Conservation (phyloP, 2,113 vertebrate genomes). For the Cebidichthys violaceus region DNA sequence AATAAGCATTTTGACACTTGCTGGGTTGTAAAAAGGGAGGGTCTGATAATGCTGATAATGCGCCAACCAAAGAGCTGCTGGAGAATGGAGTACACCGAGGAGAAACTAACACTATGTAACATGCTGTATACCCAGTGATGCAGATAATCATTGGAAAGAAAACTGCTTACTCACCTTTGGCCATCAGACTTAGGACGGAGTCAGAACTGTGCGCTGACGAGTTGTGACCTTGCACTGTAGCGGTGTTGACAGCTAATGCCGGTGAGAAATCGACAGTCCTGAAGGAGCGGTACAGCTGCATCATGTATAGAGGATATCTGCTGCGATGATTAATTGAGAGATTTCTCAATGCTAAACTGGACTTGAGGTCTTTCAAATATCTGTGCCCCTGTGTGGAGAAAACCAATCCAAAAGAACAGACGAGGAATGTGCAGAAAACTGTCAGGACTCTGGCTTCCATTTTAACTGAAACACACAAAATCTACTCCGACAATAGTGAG, state of each 20-base stretch:
- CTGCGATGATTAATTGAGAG: slow-evolving; percentile 31
- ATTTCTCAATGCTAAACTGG: slow-evolving; percentile 42
- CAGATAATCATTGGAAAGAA: not conserved
- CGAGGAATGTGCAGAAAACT: slow-evolving; percentile 21
- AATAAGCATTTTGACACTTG: slow-evolving; percentile 83
- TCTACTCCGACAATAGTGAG: not conserved
- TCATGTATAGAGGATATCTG: slow-evolving; percentile 86
- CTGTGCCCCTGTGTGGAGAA: slow-evolving; percentile 2
- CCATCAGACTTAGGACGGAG: slow-evolving; percentile 85
- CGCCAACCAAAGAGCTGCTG: slow-evolving; percentile 38
- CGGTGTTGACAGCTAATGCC: slow-evolving; percentile 29
- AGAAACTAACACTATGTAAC: slow-evolving; percentile 20
- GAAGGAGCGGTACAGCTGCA: slow-evolving; percentile 87
- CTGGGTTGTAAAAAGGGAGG: slow-evolving; percentile 76
- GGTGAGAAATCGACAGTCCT: slow-evolving; percentile 38
- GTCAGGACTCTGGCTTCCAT: slow-evolving; percentile 56
- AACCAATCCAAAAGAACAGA: slow-evolving; percentile 30
- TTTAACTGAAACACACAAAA: slow-evolving; percentile 22
- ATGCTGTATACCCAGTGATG: not conserved
- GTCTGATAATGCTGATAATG: slow-evolving; percentile 77
- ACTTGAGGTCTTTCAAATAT: slow-evolving; percentile 8
- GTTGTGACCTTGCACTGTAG: slow-evolving; percentile 25
- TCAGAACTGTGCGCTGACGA: slow-evolving; percentile 74
- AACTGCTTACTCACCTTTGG: slow-evolving; percentile 83
- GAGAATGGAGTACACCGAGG: slow-evolving; percentile 6